phyloP scores from a whole-genome alignment of 2,888 invertebrate genomes.

The Patella pellucida region DNA sequence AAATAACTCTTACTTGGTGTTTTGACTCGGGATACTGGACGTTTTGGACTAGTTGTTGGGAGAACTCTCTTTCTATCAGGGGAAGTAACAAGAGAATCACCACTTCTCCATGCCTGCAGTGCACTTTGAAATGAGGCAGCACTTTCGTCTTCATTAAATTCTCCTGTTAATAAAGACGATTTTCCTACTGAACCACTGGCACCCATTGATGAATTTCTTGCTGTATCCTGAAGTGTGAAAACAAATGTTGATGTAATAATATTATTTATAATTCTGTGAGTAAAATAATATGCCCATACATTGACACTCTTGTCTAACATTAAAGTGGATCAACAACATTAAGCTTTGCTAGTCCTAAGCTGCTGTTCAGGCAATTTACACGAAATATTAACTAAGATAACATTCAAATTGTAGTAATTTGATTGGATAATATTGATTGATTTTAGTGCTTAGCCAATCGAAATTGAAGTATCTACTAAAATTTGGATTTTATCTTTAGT shows the following conservation, averaged over 20 bases:
- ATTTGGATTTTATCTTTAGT: too few relatives aligned
- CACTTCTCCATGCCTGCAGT: constrained; percentile 60
- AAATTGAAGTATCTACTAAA: too few relatives aligned
- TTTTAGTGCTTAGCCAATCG: too few relatives aligned
- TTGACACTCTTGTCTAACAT: not conserved
- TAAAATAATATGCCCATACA: not conserved
- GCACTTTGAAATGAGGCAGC: constrained; percentile 68
- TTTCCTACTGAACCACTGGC: constrained; percentile 51
- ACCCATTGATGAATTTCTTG: constrained; percentile 44
- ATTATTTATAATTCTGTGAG: too few relatives aligned
- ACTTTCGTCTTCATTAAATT: constrained; percentile 66
- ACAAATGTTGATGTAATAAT: constrained; percentile 3
- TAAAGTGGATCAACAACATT: not conserved
- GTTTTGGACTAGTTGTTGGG: not conserved
- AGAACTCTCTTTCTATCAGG: constrained; percentile 14
- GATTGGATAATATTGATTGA: too few relatives aligned
- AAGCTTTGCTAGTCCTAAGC: not conserved
- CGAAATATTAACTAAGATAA: too few relatives aligned
- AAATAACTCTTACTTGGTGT: constrained; percentile 47
- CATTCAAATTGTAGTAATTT: too few relatives aligned
- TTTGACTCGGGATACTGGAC: constrained; percentile 37
- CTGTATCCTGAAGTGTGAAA: not conserved
- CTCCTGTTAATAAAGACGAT: constrained; percentile 57
- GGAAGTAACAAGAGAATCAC: constrained; percentile 15
- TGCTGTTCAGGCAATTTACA: not conserved